These are phyloP conservation scores for Lethrus apterus DNA, from an alignment of 1,140 invertebrate genomes.

Conservation along the genomic window DNA sequence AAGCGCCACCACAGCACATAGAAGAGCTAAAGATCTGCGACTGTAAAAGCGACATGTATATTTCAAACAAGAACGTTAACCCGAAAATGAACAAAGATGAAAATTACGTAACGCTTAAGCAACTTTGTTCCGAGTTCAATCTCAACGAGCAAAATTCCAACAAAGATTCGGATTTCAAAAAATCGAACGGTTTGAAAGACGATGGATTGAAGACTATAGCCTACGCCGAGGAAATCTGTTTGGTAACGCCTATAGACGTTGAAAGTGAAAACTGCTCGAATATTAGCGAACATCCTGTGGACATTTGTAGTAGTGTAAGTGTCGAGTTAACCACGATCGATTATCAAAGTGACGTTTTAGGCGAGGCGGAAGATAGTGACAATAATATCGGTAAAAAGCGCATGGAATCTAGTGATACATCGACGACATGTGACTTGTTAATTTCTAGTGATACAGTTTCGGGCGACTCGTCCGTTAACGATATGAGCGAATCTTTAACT, in stretches of 20 bases:
- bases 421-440: slow-evolving; percentile 23
- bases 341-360: slow-evolving; percentile 24
- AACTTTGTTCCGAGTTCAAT: slow-evolving; percentile 31
- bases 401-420: slow-evolving; percentile 9
- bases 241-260: slow-evolving; percentile 44
- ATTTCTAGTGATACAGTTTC: slow-evolving; percentile 27
- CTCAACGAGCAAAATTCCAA: slow-evolving; percentile 25
- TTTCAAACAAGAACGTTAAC: slow-evolving; percentile 5
- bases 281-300: slow-evolving; percentile 35
- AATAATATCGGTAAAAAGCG: slow-evolving; percentile 11
- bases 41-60: slow-evolving; percentile 19
- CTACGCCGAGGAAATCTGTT: slow-evolving; percentile 59
- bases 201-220: slow-evolving; percentile 32
- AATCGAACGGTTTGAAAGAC: slow-evolving; percentile 18
- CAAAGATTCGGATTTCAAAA: slow-evolving; percentile 16
- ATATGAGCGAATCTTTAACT: slow-evolving; percentile 53
- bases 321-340: slow-evolving; percentile 30
- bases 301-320: slow-evolving; percentile 38
- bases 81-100: slow-evolving; percentile 28
- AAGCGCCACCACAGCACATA: slow-evolving; percentile 31
- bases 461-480: slow-evolving; percentile 21
- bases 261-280: slow-evolving; percentile 39
- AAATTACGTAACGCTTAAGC: slow-evolving; percentile 38
- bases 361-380: neutral
- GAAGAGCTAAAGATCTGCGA: slow-evolving; percentile 26